Evolutionary conservation across 2,888 invertebrate genomes (phyloP).

Genomic region (Drosophila melanosoma): DNA sequence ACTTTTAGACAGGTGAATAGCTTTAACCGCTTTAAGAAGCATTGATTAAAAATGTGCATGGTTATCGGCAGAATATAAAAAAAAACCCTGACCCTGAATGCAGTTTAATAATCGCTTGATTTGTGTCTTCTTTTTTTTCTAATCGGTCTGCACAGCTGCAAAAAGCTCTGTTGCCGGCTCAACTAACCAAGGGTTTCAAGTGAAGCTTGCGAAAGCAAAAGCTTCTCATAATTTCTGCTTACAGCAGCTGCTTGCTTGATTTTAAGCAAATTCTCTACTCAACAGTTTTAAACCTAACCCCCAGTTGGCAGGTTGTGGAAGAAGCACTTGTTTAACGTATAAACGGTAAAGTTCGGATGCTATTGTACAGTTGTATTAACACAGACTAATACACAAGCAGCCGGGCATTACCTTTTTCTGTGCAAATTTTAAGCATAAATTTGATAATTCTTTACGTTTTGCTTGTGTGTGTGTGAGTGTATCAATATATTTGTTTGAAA

Average conservation of each 20-base stretch:
- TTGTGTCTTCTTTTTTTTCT: constrained; percentile 23
- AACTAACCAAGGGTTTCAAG: background rate
- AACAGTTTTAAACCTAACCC: constrained; percentile 61
- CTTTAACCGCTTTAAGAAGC: background rate
- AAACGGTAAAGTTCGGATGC: constrained; percentile 37
- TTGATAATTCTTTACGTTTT: constrained; percentile 10
- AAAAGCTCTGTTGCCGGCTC: constrained; percentile 34
- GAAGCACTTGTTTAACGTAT: constrained; percentile 11
- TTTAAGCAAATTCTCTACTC: constrained; percentile 41
- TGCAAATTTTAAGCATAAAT: background rate
- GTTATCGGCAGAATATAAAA: constrained; percentile 24
- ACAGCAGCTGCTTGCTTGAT: constrained; percentile 22
- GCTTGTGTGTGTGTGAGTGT: constrained; percentile 5
- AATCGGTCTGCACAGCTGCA: constrained; percentile 46
- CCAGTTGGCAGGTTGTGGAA: constrained; percentile 41
- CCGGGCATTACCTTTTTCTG: constrained; percentile 7
- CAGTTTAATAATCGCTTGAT: constrained; percentile 27
- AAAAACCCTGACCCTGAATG: constrained; percentile 64
- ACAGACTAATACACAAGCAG: background rate
- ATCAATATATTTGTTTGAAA: constrained; percentile 25
- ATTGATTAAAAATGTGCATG: constrained; percentile 11
- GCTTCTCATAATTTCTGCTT: constrained; percentile 24
- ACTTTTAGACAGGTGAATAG: background rate
- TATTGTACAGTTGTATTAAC: constrained; percentile 2
- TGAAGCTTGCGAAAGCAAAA: constrained; percentile 37